A percentile compares a stretch with the other conserved stretches of the same genome.
phyloP scores from a whole-genome alignment of 2,888 invertebrate species.

The Geotrupes spiniger region DNA sequence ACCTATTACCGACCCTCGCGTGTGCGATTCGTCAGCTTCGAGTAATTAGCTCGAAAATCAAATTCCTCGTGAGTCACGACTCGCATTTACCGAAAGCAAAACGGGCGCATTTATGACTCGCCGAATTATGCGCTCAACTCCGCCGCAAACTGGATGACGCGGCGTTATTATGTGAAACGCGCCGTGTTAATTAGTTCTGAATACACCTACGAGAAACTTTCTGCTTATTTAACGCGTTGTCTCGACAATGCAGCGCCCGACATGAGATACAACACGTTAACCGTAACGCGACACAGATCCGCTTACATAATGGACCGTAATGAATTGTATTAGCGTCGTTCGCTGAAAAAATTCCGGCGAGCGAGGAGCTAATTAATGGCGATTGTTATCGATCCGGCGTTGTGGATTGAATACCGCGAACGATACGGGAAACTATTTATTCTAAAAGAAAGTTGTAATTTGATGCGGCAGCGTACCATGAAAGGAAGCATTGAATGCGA shows the following conservation, averaged over 20 bases:
- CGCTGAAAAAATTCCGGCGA: too few relatives aligned
- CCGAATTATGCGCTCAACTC: background rate
- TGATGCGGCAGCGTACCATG: too few relatives aligned
- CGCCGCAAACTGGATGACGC: background rate
- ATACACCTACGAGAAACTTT: constrained; percentile 3
- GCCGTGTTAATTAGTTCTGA: constrained; percentile 5
- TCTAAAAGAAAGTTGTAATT: too few relatives aligned
- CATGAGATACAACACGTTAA: background rate
- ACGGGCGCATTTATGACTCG: background rate
- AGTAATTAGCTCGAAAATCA: constrained; percentile 1
- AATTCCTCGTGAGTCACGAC: constrained; percentile 5
- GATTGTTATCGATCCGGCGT: too few relatives aligned
- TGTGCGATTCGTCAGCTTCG: too few relatives aligned
- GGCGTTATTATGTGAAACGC: background rate
- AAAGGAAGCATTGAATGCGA: too few relatives aligned
- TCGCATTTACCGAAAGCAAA: background rate
- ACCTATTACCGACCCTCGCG: too few relatives aligned
- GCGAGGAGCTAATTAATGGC: too few relatives aligned
- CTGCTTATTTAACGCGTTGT: background rate
- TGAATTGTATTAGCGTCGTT: background rate
- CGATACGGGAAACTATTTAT: too few relatives aligned
- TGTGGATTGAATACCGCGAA: too few relatives aligned
- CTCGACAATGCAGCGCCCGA: too few relatives aligned
- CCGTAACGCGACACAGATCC: constrained; percentile 1
- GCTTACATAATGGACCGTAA: constrained; percentile 2